phyloP scores from a whole-genome alignment of 2,797 vertebrate genomes.

The Paedocypris micromegethes region DNA sequence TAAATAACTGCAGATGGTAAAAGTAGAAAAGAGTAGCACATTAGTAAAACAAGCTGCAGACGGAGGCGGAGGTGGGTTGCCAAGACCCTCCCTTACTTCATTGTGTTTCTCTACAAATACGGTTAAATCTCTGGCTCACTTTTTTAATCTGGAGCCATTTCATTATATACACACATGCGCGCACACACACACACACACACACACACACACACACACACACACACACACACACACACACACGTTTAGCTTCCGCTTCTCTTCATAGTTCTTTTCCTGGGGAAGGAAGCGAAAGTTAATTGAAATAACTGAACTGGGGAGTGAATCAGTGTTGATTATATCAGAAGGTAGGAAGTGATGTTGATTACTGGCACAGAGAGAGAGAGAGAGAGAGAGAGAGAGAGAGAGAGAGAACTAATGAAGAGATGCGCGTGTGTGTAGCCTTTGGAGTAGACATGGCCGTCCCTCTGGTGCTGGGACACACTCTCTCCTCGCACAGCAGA shows the following conservation, averaged over 20 bases:
- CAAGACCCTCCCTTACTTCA: slow-evolving; percentile 43
- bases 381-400: slow-evolving; percentile 21
- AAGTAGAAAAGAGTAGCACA: slow-evolving; percentile 18
- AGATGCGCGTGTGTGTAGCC: slow-evolving; percentile 48
- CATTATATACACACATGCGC: slow-evolving; percentile 40
- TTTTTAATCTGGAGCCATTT: slow-evolving; percentile 50
- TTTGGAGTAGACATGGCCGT: slow-evolving; percentile 43
- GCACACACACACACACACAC: slow-evolving; percentile 23
- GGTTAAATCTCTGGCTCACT: slow-evolving; percentile 42
- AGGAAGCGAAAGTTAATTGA: slow-evolving; percentile 65
- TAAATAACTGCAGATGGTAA: slow-evolving; percentile 30
- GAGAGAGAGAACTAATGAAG: slow-evolving; percentile 49
- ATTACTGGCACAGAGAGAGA: slow-evolving; percentile 54
- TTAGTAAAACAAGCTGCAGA: slow-evolving; percentile 25
- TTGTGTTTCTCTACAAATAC: slow-evolving; percentile 43
- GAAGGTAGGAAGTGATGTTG: slow-evolving; percentile 55
- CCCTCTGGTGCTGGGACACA: slow-evolving; percentile 16
- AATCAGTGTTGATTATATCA: slow-evolving; percentile 62
- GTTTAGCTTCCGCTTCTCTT: slow-evolving; percentile 38
- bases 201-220: slow-evolving; percentile 1
- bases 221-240: slow-evolving; percentile 8
- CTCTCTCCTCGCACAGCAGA: background rate
- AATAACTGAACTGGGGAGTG: slow-evolving; percentile 63
- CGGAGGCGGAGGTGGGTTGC: slow-evolving; percentile 18
- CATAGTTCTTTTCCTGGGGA: slow-evolving; percentile 50